Base-by-base conservation (phyloP, 2,888 invertebrate genomes). In the Mythimna lalbum region DNA sequence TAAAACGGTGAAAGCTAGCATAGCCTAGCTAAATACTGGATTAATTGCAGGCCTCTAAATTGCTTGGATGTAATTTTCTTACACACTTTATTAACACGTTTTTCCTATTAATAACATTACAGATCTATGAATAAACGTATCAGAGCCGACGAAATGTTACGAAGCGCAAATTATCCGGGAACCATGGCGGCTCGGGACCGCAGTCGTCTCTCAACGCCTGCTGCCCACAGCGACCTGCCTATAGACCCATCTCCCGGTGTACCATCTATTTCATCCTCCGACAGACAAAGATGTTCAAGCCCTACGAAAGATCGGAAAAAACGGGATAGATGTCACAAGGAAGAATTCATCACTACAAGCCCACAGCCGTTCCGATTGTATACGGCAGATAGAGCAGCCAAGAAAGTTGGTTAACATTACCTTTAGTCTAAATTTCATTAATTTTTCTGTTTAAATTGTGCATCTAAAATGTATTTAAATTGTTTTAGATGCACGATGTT, bases 141-240 rank as follows among this genome's bases (percentile, higher is more conserved):
- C 50, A 94, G 98, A 71, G 97, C 98, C 0, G 97, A 97, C 82
- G 97, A 98, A 90, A 94, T 98, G 95, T 90, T 98, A 63, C 96
- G 96, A 74, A 96, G 96, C 1, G 96, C 98, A 0, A 97, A 96
- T 49, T 93, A 97, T 71, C 98, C 98, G 0, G 97, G 97, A 0
- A 96, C 97, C 1, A 97, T 97, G 97, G 97, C 97, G 0, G 95
- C 97, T 65, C 93, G 97, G 39, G 97, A 97, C 81, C 92, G 94
- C 12, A 95, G 95, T 73, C 91, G 93, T 7, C 89, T 92, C 5
- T 96, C 96, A 0, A 95, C 96, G 0, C 96, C 96, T 2, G 96
- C 93, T 1, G 96, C 95, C 1, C 96, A 95, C 75, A 96, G 96
- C 63, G 96, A 96, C 73, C 79, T 96, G 33, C 96, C 96, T 1